These are phyloP conservation scores for Mustela erminea DNA, from an alignment of 2,797 vertebrate genomes.

Conservation along the genomic window DNA sequence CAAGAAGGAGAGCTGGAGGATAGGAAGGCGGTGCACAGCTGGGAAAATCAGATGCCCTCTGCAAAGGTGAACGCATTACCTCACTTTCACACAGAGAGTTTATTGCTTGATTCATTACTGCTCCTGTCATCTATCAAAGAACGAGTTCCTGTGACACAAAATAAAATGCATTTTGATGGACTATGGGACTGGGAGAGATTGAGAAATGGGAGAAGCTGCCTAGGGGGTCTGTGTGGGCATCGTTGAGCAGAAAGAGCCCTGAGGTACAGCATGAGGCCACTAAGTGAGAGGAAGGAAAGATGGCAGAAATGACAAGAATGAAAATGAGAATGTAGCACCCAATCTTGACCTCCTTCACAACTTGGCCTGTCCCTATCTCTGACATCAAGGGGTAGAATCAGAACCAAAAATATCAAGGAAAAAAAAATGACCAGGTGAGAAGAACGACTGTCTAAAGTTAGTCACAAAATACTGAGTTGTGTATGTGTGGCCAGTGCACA, in stretches of 20 bases:
- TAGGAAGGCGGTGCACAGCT: background rate
- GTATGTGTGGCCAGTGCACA: no score
- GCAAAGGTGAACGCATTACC: background rate
- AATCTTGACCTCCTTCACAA: background rate
- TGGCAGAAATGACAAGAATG: background rate
- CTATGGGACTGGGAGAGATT: background rate
- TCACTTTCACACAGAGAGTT: background rate
- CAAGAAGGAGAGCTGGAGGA: background rate
- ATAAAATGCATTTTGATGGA: background rate
- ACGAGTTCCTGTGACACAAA: background rate
- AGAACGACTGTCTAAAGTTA: background rate
- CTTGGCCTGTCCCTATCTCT: background rate
- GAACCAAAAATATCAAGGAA: background rate
- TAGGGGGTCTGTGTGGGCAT: background rate
- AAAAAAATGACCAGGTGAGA: constrained; percentile 5
- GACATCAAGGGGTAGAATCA: background rate
- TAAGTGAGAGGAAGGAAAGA: background rate
- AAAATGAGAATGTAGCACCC: background rate
- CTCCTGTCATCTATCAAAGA: background rate
- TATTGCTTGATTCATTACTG: background rate
- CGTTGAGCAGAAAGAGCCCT: background rate
- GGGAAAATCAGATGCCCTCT: background rate
- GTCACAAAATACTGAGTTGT: background rate
- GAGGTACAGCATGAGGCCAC: background rate
- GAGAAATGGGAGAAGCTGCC: background rate